Percentiles rank a stretch among this genome's conserved stretches.
phyloP scores from a whole-genome alignment of 1,140 invertebrate species.

The Drosophila kanapiae region DNA sequence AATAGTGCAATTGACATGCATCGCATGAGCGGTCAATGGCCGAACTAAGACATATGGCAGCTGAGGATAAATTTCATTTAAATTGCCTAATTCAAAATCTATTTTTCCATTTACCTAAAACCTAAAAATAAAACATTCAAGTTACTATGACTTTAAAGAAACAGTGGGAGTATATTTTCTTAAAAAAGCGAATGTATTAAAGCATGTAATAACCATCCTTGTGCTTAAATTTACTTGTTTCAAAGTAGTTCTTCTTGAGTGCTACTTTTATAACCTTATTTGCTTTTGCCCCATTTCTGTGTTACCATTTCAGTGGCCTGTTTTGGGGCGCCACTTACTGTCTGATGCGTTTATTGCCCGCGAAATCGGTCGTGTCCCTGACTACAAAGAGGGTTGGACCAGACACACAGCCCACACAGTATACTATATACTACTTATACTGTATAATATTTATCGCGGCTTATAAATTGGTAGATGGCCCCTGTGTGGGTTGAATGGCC shows the following conservation, averaged over 20 bases:
- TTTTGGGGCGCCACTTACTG: not conserved
- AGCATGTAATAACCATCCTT: not conserved
- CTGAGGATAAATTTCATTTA: not conserved
- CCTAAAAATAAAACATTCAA: not conserved
- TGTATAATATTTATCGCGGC: not conserved
- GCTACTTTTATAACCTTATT: not conserved
- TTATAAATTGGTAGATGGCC: constrained; percentile 9
- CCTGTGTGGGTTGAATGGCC: constrained; percentile 32
- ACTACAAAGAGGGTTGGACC: constrained; percentile 24
- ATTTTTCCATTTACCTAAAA: not conserved
- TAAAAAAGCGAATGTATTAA: not conserved
- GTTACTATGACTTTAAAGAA: too few relatives aligned
- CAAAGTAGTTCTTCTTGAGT: not conserved
- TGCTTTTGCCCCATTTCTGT: not conserved
- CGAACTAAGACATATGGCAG: not conserved
- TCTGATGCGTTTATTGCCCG: constrained; percentile 31
- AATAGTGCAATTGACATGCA: constrained; percentile 73
- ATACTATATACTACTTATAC: not conserved
- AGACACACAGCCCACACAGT: constrained; percentile 8
- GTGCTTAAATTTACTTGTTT: not conserved
- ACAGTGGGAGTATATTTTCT: not conserved
- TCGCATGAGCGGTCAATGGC: not conserved
- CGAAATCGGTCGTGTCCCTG: constrained; percentile 25
- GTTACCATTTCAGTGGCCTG: not conserved
- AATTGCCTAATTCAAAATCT: not conserved